These are phyloP conservation scores for Dasypolia templi DNA, from an alignment of 2,888 invertebrate genomes.

Conservation along the genomic window DNA sequence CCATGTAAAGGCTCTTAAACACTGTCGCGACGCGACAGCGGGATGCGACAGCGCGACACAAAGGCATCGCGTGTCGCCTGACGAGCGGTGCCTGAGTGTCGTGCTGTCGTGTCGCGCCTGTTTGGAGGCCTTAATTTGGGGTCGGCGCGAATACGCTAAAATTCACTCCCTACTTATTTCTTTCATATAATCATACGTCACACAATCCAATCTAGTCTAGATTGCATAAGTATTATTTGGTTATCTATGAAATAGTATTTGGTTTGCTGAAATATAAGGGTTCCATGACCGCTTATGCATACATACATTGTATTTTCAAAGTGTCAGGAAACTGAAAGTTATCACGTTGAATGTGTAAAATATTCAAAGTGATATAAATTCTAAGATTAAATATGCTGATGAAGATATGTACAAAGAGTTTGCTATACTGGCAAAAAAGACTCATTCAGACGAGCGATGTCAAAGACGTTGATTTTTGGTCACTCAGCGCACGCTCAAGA, in stretches of 20 bases:
- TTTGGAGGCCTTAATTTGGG: no score
- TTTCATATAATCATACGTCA: no score
- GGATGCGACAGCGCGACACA: no score
- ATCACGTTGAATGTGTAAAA: conserved; percentile 14
- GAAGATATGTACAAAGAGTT: not conserved
- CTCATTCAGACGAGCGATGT: not conserved
- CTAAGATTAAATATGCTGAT: not conserved
- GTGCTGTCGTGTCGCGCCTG: no score
- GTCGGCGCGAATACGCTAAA: no score
- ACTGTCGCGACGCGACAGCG: no score
- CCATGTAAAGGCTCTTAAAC: no score
- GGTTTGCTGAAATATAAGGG: not conserved
- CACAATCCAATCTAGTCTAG: no score
- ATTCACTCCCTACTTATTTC: not conserved
- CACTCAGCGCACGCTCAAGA: not conserved
- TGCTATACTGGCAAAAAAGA: not conserved
- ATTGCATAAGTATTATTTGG: not conserved
- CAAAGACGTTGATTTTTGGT: not conserved
- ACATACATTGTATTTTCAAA: not conserved
- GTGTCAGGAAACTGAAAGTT: not conserved
- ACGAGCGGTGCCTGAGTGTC: no score
- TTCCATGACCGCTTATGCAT: not conserved
- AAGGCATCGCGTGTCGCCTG: no score
- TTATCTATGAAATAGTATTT: no score
- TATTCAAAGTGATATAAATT: not conserved